Conservation (phyloP, 2,888 invertebrate genomes). For the Drosophila pullipes region DNA sequence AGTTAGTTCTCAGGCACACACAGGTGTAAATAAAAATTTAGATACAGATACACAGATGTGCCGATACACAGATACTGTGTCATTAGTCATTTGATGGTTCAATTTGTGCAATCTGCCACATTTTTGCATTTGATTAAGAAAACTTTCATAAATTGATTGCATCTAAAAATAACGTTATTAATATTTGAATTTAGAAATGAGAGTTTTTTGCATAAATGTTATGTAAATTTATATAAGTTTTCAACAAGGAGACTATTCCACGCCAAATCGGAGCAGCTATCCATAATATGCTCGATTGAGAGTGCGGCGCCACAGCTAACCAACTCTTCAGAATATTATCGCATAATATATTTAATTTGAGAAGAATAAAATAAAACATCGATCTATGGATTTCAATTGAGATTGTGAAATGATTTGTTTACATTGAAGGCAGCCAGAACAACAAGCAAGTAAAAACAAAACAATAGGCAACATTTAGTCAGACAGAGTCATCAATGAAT, state of each 20-base stretch:
- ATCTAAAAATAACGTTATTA: conserved; percentile 27
- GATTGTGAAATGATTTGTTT: conserved; percentile 31
- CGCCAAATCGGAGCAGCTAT: neutral
- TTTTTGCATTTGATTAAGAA: conserved; percentile 17
- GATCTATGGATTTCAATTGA: neutral
- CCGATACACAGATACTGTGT: conserved; percentile 15
- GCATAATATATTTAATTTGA: neutral
- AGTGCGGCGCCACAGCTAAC: neutral
- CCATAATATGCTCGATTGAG: neutral
- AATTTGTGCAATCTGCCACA: conserved; percentile 26
- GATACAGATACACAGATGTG: conserved; percentile 9
- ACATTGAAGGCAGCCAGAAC: neutral
- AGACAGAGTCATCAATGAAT: conserved; percentile 48
- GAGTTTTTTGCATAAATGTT: neutral
- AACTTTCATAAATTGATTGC: conserved; percentile 16
- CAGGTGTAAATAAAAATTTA: neutral
- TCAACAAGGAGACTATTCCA: neutral
- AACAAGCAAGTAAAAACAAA: neutral
- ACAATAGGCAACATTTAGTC: conserved; percentile 45
- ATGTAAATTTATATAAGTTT: neutral
- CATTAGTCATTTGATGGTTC: conserved; percentile 43
- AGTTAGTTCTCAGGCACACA: conserved; percentile 14
- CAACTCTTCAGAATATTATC: neutral
- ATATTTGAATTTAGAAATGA: neutral
- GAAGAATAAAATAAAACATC: neutral